phyloP scores from a whole-genome alignment of 2,888 invertebrate species.

The Pheosia gnoma region DNA sequence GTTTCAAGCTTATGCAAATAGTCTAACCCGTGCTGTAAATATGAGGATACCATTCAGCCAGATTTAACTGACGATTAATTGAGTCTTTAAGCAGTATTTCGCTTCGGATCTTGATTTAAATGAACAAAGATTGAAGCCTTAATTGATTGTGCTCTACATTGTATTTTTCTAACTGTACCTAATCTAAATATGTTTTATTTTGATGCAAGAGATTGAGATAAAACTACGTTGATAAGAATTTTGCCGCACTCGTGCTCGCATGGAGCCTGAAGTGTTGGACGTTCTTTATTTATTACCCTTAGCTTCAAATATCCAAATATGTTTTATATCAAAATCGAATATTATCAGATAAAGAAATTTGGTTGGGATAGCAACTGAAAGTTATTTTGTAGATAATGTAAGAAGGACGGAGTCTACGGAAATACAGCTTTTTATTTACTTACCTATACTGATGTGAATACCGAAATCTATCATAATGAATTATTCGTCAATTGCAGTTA shows the following conservation, averaged over 20 bases:
- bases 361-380: no score
- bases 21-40: no score
- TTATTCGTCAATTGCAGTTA: constrained; percentile 52
- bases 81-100: neutral
- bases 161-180: neutral
- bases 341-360: neutral
- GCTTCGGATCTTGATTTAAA: neutral
- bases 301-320: no score
- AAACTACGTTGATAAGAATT: no score
- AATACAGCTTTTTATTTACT: neutral
- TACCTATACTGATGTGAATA: neutral
- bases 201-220: no score
- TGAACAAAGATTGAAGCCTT: neutral
- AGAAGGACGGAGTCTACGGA: neutral
- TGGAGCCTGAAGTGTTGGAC: no score
- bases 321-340: neutral
- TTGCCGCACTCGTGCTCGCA: no score
- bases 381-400: neutral
- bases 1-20: no score
- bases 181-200: no score
- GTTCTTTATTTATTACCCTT: no score
- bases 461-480: constrained; percentile 19
- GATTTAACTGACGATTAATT: no score
- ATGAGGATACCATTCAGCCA: no score
- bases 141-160: neutral